Evolutionary conservation across 2,888 invertebrate genomes (phyloP).

Genomic region (Aromia moschata): DNA sequence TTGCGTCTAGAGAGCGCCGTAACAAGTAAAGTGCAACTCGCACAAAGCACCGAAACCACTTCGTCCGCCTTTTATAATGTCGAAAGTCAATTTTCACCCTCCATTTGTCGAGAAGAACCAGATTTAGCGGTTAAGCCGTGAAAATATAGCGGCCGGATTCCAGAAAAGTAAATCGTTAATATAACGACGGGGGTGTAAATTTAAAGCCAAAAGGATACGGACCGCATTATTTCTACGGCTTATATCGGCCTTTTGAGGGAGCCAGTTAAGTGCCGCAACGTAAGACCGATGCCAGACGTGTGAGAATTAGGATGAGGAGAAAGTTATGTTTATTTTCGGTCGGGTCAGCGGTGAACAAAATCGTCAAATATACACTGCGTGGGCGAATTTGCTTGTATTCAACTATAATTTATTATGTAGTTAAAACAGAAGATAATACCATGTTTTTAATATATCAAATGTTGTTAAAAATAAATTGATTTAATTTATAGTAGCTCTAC

Average conservation of each 20-base stretch:
- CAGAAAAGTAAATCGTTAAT: constrained; percentile 43
- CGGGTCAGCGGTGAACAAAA: too few relatives aligned
- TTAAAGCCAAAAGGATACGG: constrained; percentile 16
- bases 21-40: constrained; percentile 49
- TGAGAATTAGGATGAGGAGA: too few relatives aligned
- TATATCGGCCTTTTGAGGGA: constrained; percentile 1
- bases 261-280: too few relatives aligned
- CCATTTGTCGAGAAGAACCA: constrained; percentile 58
- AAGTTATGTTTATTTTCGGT: too few relatives aligned
- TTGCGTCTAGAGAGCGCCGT: constrained; percentile 50
- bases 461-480: too few relatives aligned
- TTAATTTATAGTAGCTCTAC: too few relatives aligned
- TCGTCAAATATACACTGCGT: too few relatives aligned
- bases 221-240: constrained; percentile 8
- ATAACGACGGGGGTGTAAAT: constrained; percentile 37
- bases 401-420: too few relatives aligned
- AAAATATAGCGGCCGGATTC: constrained; percentile 50
- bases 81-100: constrained; percentile 62
- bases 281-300: too few relatives aligned
- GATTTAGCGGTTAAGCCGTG: constrained; percentile 52
- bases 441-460: too few relatives aligned
- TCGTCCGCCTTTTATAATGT: constrained; percentile 59
- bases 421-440: too few relatives aligned
- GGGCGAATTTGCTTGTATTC: too few relatives aligned
- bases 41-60: constrained; percentile 53